Base-by-base conservation (phyloP, 2,888 invertebrate genomes). In the Lycocerus yunnanus region DNA sequence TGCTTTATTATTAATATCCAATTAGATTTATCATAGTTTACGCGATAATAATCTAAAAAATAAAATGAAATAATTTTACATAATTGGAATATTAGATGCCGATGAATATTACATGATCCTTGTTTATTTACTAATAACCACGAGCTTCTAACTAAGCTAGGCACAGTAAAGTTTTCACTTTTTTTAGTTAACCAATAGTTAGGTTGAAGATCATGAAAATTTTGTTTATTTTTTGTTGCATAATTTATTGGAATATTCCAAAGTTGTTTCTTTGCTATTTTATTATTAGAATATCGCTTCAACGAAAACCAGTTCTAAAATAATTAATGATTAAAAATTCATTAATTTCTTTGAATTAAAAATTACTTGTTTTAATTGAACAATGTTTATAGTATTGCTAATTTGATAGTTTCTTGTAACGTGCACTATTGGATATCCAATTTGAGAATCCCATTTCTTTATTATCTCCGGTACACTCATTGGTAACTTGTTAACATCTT, bases 1-100 rank as follows among this genome's bases (percentile, higher is more conserved):
- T 88, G 89, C 0, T 81, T 79, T 0, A 87, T 86, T 3, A 94
- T 83, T 0, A 90, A 88, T 0, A 87, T 82, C 94, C 94, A 95
- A 83, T 94, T 94, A 0, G 84, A 83, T 0, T 81, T 78, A 63
- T 95, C 94, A 79, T 95, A 95, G 82, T 93, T 92, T 4, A 93
- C 91, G 81, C 93, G 88, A 86, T 92, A 94, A 83, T 89, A 92
- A 76, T 91, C 92, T 88, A 71, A 88, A 80, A 68, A 78, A n/a
- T 6, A n/a, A n/a, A n/a, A 43, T 5, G 5, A 2, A 43, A n/a
- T n/a, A 2, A 24, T 9, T 9, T 4, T 13, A 5, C n/a, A 1
- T 27, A 13, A 4, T 6, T 8, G 5, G 2, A 6, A 6, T 43
- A 43, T 6, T 5, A 6, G n/a, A 6, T n/a, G 4, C 1, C 8